Evolutionary conservation across 2,888 invertebrate genomes (phyloP).

Genomic region (Mylabris sibirica): DNA sequence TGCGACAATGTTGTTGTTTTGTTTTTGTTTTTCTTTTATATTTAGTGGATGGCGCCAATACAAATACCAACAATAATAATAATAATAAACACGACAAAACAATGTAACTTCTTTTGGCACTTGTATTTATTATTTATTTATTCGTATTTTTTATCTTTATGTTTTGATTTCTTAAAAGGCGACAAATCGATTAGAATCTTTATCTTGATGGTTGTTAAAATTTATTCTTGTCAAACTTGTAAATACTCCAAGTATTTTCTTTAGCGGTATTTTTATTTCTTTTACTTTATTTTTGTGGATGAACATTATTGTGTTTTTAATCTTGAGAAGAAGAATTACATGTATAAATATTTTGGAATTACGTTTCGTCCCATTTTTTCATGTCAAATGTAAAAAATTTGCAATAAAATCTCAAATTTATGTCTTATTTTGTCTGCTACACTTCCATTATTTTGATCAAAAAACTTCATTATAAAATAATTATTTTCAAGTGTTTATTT

Average conservation of each 20-base stretch:
- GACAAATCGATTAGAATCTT: neutral
- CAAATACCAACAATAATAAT: neutral
- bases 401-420: too few relatives aligned
- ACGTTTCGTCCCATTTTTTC: neutral
- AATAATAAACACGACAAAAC: conserved; percentile 3
- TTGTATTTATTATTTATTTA: neutral
- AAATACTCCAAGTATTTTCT: neutral
- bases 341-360: neutral
- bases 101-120: neutral
- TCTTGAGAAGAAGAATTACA: too few relatives aligned
- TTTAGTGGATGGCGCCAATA: conserved; percentile 27
- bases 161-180: neutral
- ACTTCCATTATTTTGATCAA: neutral
- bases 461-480: too few relatives aligned
- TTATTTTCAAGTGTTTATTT: too few relatives aligned
- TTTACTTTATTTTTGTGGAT: neutral
- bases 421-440: neutral
- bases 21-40: neutral
- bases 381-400: neutral
- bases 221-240: neutral
- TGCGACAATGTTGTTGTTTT: conserved; percentile 22
- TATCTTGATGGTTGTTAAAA: neutral
- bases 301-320: neutral
- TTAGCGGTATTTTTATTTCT: neutral
- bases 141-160: neutral